These are phyloP conservation scores for Hirundichthys speculiger DNA, from an alignment of 2,113 vertebrate species.

Conservation along the genomic window DNA sequence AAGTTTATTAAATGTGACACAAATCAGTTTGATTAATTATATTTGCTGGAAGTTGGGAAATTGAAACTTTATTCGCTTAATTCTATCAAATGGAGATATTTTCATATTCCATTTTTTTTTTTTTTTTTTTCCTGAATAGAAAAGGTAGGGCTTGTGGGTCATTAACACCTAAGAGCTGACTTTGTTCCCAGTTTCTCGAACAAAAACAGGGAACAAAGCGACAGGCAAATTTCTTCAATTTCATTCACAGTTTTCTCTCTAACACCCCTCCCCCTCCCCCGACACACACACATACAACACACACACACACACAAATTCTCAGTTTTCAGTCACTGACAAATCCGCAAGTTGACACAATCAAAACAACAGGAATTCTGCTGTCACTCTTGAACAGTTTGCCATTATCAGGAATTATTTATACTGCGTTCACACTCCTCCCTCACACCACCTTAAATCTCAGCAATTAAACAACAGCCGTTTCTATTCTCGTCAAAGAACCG, in stretches of 20 bases:
- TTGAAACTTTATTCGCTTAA: conserved; percentile 59
- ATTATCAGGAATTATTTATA: conserved; percentile 58
- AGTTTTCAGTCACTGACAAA: neutral
- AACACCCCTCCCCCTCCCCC: too few relatives aligned
- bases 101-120: conserved; percentile 23
- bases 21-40: conserved; percentile 69
- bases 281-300: too few relatives aligned
- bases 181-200: conserved; percentile 5
- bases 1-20: conserved; percentile 70
- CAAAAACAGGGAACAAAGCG: neutral
- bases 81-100: conserved; percentile 60
- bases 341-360: conserved; percentile 7
- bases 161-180: conserved; percentile 20
- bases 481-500: conserved; percentile 42
- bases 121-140: too few relatives aligned
- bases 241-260: too few relatives aligned
- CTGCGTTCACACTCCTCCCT: conserved; percentile 39
- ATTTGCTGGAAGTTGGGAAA: conserved; percentile 63
- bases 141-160: too few relatives aligned
- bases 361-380: conserved; percentile 37
- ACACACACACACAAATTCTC: too few relatives aligned
- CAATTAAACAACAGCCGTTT: conserved; percentile 63
- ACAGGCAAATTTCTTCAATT: too few relatives aligned
- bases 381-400: conserved; percentile 38
- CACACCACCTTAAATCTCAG: conserved; percentile 42